Evolutionary conservation across 2,888 invertebrate genomes (phyloP).

Genomic region (Andrena trimmerana): DNA sequence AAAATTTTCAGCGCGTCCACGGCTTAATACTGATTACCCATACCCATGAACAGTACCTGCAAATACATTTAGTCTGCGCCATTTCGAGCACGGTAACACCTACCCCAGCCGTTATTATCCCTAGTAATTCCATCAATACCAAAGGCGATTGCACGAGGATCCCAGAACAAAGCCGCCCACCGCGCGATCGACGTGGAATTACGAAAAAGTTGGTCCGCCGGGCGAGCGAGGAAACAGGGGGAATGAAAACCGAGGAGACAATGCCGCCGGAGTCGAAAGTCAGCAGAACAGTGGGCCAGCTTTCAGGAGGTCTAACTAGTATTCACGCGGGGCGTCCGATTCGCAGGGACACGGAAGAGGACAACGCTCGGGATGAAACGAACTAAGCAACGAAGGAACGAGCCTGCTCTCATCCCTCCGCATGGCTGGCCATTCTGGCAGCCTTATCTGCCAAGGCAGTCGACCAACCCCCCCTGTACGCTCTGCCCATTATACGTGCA

Average conservation of each 20-base stretch:
- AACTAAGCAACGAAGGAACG: conserved; percentile 53
- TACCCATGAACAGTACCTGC: too few species aligned
- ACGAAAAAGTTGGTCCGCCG: not conserved
- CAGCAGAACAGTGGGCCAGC: conserved; percentile 40
- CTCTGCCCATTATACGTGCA: conserved; percentile 67
- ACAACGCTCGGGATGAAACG: conserved; percentile 34
- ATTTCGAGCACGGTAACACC: too few species aligned
- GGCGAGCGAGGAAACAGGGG: not conserved
- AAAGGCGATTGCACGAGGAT: not conserved
- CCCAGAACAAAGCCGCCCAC: not conserved
- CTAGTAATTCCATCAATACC: too few species aligned
- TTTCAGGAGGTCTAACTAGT: conserved; percentile 16
- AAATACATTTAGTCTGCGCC: too few species aligned
- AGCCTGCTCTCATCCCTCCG: conserved; percentile 17
- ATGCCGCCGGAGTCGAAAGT: conserved; percentile 15
- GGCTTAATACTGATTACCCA: too few species aligned
- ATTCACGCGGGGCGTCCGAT: conserved; percentile 19
- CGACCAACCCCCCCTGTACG: conserved; percentile 24
- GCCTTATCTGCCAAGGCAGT: conserved; percentile 67
- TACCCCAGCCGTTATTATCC: too few species aligned
- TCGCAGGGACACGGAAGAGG: conserved; percentile 4
- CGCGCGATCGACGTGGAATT: not conserved
- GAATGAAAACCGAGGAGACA: not conserved
- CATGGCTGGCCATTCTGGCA: conserved; percentile 52
- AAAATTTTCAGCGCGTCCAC: too few species aligned